Evolutionary conservation across 2,797 vertebrate genomes (phyloP), one percentile per base, ranked within the genome.

Genomic region (Dendrocincla fuliginosa): DNA sequence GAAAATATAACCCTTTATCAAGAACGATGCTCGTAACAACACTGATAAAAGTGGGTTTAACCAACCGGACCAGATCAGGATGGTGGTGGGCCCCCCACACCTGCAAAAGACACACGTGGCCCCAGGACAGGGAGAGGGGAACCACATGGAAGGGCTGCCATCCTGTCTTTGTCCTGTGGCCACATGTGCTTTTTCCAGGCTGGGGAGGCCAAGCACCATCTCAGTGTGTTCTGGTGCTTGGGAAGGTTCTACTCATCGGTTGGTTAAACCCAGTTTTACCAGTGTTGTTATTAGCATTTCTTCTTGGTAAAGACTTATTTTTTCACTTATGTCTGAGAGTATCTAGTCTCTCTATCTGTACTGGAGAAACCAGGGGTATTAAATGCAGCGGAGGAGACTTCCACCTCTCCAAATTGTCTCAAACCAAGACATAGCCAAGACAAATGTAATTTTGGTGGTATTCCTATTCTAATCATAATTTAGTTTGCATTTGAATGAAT

Each of bases 401-500:
- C 59, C 41, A 9, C 18, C 35, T 18, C 59, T 30, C 8, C 27
- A 41, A 28, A 60, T 60, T 60, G 19, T 60, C 27, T 60, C 25
- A 60, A 60, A 39, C 27, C 18, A 55, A 55, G 52, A 55, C 32
- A 28, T 28, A 60, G 91, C 95, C 94, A 95, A 97, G 91, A 96
- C 46, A 97, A 97, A 97, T 86, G 83, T 91, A 89, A 94, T 95
- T 97, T 96, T 95, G 61, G 56, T 90, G 71, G 69, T 92, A 92
- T 95, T 95, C 73, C 87, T 96, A 63, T 90, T 91, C 53, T 95
- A 87, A 78, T 84, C 50, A 46, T 35, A 95, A 93, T 93, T 94
- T 86, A 84, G 69, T 37, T 84, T 89, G 63, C 63, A 90, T 93
- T 96, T 94, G 86, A 91, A 90, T 88, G 19, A 91, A 55, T 88